A percentile compares a stretch with the other conserved stretches of the same genome.
These are phyloP conservation scores for Biston betularia DNA, from an alignment of 2,888 invertebrate genomes.

Conservation along the genomic window DNA sequence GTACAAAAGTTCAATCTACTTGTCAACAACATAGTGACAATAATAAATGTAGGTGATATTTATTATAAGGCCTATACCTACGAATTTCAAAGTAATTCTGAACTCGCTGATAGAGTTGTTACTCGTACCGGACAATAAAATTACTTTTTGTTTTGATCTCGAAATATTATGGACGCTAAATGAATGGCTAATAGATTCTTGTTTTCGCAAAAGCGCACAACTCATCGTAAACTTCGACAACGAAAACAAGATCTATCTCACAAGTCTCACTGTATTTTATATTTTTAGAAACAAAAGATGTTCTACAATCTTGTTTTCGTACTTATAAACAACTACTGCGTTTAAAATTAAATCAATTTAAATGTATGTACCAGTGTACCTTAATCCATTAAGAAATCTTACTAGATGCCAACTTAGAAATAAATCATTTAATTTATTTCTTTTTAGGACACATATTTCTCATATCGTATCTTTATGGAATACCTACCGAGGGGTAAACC, in stretches of 20 bases:
- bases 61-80: not conserved
- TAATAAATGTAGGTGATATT: conserved; percentile 11
- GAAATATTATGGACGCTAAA: conserved; percentile 27
- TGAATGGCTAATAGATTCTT: conserved; percentile 24
- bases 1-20: conserved; percentile 18
- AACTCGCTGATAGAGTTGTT: conserved; percentile 7
- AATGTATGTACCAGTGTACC: too few species aligned
- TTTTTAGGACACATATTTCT: too few species aligned
- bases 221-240: conserved; percentile 16
- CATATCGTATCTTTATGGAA: too few species aligned
- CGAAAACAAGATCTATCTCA: conserved; percentile 19
- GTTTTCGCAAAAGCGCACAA: conserved; percentile 29
- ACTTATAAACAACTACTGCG: not conserved
- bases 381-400: too few species aligned
- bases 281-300: not conserved
- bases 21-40: conserved; percentile 32
- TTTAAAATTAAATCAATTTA: too few species aligned
- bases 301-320: not conserved
- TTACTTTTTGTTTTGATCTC: conserved; percentile 26
- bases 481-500: too few species aligned
- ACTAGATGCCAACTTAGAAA: too few species aligned
- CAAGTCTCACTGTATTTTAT: not conserved
- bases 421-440: too few species aligned
- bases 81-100: conserved; percentile 28
- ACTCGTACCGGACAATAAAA: conserved; percentile 14